Percentiles rank a stretch among this genome's conserved stretches.
These are phyloP conservation scores for Cepaea nemoralis DNA, from an alignment of 1,140 invertebrate genomes.

Conservation along the genomic window DNA sequence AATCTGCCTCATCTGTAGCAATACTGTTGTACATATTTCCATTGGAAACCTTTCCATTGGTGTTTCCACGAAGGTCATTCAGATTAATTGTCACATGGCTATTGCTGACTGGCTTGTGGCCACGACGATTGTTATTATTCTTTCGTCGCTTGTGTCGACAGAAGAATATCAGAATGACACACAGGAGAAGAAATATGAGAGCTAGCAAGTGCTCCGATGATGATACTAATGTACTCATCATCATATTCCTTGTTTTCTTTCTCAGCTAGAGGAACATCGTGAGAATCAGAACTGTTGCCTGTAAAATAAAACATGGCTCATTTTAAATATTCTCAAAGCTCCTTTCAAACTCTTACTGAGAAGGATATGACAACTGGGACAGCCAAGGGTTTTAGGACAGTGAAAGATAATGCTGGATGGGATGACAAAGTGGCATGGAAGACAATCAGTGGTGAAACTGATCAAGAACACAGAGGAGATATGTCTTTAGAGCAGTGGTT, in stretches of 20 bases:
- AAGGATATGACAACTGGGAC: no score
- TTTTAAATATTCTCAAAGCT: no score
- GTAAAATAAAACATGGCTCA: background rate
- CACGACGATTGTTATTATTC: slow-evolving; percentile 78
- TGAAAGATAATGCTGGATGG: no score
- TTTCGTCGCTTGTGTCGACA: slow-evolving; percentile 83
- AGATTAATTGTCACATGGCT: slow-evolving; percentile 66
- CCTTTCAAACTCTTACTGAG: no score
- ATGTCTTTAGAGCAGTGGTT: no score
- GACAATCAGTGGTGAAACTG: no score
- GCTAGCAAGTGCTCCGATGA: slow-evolving; percentile 84
- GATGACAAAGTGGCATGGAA: no score
- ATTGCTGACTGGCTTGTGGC: slow-evolving; percentile 64
- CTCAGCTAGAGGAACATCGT: slow-evolving; percentile 12
- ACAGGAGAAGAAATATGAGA: slow-evolving; percentile 81
- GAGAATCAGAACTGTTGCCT: slow-evolving; percentile 17
- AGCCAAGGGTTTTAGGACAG: no score
- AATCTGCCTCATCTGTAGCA: slow-evolving; percentile 72
- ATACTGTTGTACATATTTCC: slow-evolving; percentile 76
- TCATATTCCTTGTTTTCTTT: slow-evolving; percentile 69
- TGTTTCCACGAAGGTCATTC: slow-evolving; percentile 62
- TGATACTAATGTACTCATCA: slow-evolving; percentile 83
- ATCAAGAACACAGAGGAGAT: no score
- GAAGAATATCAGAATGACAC: slow-evolving; percentile 83
- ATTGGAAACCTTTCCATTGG: slow-evolving; percentile 72